phyloP scores from a whole-genome alignment of 1,140 invertebrate genomes.

The Drosophila jambulina region DNA sequence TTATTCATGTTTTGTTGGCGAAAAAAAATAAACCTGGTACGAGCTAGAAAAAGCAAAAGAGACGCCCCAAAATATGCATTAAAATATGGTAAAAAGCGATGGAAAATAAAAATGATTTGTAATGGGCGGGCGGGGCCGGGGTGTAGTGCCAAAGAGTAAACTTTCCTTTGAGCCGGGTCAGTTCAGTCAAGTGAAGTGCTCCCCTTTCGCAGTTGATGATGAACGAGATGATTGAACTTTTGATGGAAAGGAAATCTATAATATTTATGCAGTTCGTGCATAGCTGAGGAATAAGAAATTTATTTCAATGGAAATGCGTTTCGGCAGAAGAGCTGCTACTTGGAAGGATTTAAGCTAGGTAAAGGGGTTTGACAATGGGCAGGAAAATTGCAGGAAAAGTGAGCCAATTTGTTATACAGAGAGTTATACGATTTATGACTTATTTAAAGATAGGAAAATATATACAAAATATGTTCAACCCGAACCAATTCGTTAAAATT shows the following conservation, averaged over 20 bases:
- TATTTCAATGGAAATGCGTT: slow-evolving; percentile 14
- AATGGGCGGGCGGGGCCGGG: background rate
- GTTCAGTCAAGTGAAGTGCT: slow-evolving; percentile 45
- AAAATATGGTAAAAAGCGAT: slow-evolving; percentile 20
- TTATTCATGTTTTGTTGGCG: slow-evolving; percentile 54
- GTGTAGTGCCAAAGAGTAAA: slow-evolving; percentile 31
- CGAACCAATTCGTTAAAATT: background rate
- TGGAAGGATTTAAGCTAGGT: background rate
- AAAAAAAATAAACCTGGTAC: background rate
- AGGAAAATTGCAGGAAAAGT: background rate
- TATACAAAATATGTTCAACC: background rate
- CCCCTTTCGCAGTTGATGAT: slow-evolving; percentile 36
- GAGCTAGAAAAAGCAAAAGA: slow-evolving; percentile 15
- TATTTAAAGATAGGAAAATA: background rate
- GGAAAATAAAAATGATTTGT: slow-evolving; percentile 28
- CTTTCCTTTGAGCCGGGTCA: slow-evolving; percentile 36
- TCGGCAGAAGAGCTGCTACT: background rate
- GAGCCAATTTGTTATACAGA: too few relatives aligned
- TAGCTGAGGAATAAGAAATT: slow-evolving; percentile 17
- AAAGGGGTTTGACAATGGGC: background rate
- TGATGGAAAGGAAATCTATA: slow-evolving; percentile 36
- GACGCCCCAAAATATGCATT: slow-evolving; percentile 57
- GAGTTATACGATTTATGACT: background rate
- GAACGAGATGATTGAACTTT: slow-evolving; percentile 43
- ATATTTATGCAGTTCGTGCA: slow-evolving; percentile 41